Conservation (phyloP, 2,888 invertebrate species). For the Eupithecia abbreviata region DNA sequence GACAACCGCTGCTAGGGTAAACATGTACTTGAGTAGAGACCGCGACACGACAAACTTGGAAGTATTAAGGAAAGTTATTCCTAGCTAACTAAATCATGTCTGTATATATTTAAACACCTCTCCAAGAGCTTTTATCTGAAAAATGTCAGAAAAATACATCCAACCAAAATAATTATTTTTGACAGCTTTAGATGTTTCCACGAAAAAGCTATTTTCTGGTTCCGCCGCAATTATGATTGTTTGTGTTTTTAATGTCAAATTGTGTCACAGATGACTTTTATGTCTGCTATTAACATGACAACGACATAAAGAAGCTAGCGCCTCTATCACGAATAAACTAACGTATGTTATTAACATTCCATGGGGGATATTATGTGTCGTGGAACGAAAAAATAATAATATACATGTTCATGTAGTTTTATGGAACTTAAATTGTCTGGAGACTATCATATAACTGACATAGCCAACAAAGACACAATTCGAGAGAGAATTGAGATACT, state of each 20-base stretch:
- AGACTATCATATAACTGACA: too few species aligned
- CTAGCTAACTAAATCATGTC: too few species aligned
- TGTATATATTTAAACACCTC: too few species aligned
- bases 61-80: not conserved
- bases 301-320: not conserved
- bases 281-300: constrained; percentile 12
- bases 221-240: constrained; percentile 2
- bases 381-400: not conserved
- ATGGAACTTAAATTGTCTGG: too few species aligned
- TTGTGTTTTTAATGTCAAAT: constrained; percentile 21
- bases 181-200: not conserved
- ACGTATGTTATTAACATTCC: not conserved
- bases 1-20: too few species aligned
- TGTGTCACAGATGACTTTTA: constrained; percentile 19
- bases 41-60: too few species aligned
- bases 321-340: not conserved
- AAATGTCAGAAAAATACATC: not conserved
- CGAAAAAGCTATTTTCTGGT: not conserved
- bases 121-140: too few species aligned
- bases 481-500: too few species aligned
- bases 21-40: too few species aligned
- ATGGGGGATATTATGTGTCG: too few species aligned
- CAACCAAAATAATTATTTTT: not conserved
- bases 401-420: not conserved
- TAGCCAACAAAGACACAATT: not conserved